Evolutionary conservation across 2,888 invertebrate species (phyloP), one percentile per base, ranked within the genome.

Genomic region (Tanytarsus gracilentus): DNA sequence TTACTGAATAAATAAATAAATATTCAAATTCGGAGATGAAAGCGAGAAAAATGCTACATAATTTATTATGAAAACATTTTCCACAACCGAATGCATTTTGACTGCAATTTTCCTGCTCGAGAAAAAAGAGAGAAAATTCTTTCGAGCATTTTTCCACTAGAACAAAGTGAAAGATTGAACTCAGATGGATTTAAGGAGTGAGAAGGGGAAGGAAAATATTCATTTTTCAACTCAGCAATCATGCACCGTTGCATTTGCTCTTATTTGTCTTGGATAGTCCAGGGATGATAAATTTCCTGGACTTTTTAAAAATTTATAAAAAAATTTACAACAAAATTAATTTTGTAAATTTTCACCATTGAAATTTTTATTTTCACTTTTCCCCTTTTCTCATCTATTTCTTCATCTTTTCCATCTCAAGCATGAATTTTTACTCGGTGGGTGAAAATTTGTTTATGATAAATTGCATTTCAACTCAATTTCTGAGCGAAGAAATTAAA

Each of bases 381-480:
- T n/a, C n/a, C n/a, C n/a, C n/a, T n/a, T n/a, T n/a, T n/a, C n/a
- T n/a, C n/a, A n/a, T n/a, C n/a, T n/a, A n/a, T n/a, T n/a, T n/a
- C n/a, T n/a, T n/a, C n/a, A n/a, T n/a, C n/a, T n/a, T 23, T 44
- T 23, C 11, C 11, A 44, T 33, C 23, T 44, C 11, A 11, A 44
- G 40, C 11, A 21, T 5, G 2, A n/a, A n/a, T n/a, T n/a, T n/a
- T n/a, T n/a, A n/a, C n/a, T n/a, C 3, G 21, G 40, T 39, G 26
- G 14, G 39, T 14, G 27, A 39, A 23, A 21, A 16, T 18, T 18
- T 18, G 8, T 39, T 40, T 40, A 27, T 55, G 55, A 55, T 55
- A 55, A 55, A 55, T 55, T 55, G 40, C 55, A 33, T 55, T 55
- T 25, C 55, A 55, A 55, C 55, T 26, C 33, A 29, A 33, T 29